These are phyloP conservation scores for Strigamia transsilvanica DNA, from an alignment of 2,888 invertebrate species.

Conservation along the genomic window DNA sequence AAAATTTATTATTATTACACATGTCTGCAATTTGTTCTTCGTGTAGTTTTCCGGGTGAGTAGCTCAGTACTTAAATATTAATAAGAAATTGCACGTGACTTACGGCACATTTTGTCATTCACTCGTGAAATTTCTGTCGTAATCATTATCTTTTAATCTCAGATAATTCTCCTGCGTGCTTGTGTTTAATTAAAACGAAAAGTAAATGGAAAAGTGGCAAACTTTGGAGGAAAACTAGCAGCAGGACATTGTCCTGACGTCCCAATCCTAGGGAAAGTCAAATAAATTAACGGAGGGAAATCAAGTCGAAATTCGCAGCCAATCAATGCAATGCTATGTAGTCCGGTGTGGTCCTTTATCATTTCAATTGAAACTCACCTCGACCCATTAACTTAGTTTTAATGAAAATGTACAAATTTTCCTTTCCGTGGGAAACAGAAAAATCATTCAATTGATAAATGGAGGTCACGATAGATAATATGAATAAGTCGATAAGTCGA, in stretches of 20 bases:
- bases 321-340: background rate
- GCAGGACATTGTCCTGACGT: slow-evolving; percentile 24
- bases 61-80: background rate
- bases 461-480: background rate
- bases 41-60: background rate
- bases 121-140: background rate
- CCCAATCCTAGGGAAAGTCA: background rate
- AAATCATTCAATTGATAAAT: background rate
- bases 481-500: background rate
- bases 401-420: background rate
- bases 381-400: slow-evolving; percentile 38
- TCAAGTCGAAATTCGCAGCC: background rate
- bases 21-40: background rate
- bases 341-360: background rate
- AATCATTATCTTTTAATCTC: background rate
- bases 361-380: background rate
- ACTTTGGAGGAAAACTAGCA: background rate
- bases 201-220: background rate
- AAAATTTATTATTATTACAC: too few species aligned
- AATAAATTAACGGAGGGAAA: background rate
- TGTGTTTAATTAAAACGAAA: background rate
- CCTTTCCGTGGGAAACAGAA: background rate
- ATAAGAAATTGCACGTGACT: background rate
- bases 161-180: slow-evolving; percentile 7
- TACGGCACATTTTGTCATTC: background rate